Evolutionary conservation across 2,113 vertebrate species (phyloP).

Genomic region (Sciurus niger): DNA sequence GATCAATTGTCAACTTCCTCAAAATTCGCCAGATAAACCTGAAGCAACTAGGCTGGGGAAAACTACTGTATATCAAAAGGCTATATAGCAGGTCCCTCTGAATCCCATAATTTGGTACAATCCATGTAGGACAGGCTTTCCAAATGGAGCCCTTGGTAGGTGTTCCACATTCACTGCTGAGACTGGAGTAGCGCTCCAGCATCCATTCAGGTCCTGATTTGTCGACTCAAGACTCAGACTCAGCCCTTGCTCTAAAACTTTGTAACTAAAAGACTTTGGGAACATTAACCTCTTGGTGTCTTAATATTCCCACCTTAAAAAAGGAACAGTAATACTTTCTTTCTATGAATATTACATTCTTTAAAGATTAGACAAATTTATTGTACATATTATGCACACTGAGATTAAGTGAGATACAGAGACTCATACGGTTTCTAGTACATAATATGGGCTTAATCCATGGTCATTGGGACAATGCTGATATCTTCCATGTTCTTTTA

Average conservation of each 20-base stretch:
- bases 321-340: not conserved
- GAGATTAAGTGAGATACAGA: not conserved
- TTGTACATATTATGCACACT: not conserved
- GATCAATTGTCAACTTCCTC: not conserved
- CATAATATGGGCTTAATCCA: not conserved
- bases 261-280: not conserved
- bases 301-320: not conserved
- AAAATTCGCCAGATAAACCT: not conserved
- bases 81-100: fast-evolving
- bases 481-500: not conserved
- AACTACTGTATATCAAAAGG: not conserved
- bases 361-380: not conserved
- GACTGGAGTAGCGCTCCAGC: not conserved
- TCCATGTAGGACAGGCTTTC: not conserved
- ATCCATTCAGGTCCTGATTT: not conserved
- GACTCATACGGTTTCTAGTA: not conserved
- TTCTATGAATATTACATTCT: not conserved
- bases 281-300: not conserved
- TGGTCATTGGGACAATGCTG: not conserved
- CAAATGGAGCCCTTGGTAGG: not conserved
- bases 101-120: not conserved
- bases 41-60: not conserved
- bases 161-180: not conserved
- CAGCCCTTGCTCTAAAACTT: not conserved
- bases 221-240: not conserved